These are phyloP conservation scores for Hemicrepidius hirtus DNA, from an alignment of 2,888 invertebrate genomes.

Conservation along the genomic window DNA sequence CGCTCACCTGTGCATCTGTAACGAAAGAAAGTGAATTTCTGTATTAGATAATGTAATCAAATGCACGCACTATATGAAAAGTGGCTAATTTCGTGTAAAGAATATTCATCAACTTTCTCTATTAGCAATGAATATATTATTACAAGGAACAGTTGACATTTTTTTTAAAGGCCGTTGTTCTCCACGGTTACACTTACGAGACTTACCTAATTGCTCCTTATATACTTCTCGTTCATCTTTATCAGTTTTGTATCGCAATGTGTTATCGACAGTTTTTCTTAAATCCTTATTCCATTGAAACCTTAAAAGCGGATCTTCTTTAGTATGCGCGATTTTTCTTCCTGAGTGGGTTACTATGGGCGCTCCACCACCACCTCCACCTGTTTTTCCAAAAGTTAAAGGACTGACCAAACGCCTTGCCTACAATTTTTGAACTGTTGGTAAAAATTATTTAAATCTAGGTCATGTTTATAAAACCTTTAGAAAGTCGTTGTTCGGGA, in stretches of 20 bases:
- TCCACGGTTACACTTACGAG: too few species aligned
- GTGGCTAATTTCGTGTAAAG: neutral
- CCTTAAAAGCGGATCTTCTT: constrained; percentile 79
- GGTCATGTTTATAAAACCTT: constrained; percentile 67
- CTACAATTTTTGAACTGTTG: constrained; percentile 54
- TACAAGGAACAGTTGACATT: neutral
- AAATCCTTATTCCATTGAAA: constrained; percentile 77
- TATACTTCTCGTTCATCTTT: constrained; percentile 75
- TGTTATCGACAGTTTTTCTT: constrained; percentile 81
- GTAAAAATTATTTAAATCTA: neutral
- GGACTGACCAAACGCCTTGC: constrained; percentile 66
- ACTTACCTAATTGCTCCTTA: constrained; percentile 77
- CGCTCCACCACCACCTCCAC: constrained; percentile 69
- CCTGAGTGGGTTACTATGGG: constrained; percentile 68
- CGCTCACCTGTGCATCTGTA: constrained; percentile 77
- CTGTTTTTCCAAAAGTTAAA: constrained; percentile 65
- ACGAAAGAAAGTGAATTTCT: constrained; percentile 45
- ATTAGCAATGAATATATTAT: constrained; percentile 29
- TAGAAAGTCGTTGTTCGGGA: constrained; percentile 75
- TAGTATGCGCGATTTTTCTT: constrained; percentile 66
- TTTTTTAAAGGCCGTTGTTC: neutral
- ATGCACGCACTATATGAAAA: neutral
- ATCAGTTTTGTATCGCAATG: constrained; percentile 79
- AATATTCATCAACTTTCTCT: constrained; percentile 30
- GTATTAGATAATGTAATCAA: constrained; percentile 8